Evolutionary conservation across 2,113 vertebrate species (phyloP).

Genomic region (Brachyhypopomus occidentalis): DNA sequence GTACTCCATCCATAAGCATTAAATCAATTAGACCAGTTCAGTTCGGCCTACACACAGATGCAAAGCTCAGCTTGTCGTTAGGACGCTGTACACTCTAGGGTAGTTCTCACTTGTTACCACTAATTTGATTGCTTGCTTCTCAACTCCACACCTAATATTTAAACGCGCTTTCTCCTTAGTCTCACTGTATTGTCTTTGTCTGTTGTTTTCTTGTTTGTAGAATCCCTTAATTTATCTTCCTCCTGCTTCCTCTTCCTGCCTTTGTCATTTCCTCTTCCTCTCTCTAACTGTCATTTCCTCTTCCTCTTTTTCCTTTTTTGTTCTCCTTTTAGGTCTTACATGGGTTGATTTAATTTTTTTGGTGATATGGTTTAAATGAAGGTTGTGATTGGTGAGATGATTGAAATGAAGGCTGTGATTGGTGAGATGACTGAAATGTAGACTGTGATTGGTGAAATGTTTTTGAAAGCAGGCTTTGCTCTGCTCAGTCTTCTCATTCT

Average conservation of each 20-base stretch:
- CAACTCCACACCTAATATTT: no score
- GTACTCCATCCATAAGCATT: constrained; percentile 90
- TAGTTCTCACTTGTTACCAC: not conserved
- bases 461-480: constrained; percentile 21
- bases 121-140: no score
- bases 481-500: constrained; percentile 38
- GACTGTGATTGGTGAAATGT: not conserved
- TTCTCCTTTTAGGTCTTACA: no score
- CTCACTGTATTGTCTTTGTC: not conserved
- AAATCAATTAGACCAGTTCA: constrained; percentile 89
- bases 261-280: not conserved
- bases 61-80: not conserved
- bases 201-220: not conserved
- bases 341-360: constrained; percentile 7
- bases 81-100: not conserved
- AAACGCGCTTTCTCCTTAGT: no score
- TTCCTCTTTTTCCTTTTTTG: constrained; percentile 27
- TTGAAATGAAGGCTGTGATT: constrained; percentile 4
- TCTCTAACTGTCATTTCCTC: constrained; percentile 18
- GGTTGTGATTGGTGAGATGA: no score
- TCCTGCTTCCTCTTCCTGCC: not conserved
- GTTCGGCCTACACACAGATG: not conserved
- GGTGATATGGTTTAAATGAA: no score
- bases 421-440: constrained; percentile 42
- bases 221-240: not conserved